Base-by-base conservation (phyloP, 2,113 vertebrate species). In the Oncorhynchus nerka region DNA sequence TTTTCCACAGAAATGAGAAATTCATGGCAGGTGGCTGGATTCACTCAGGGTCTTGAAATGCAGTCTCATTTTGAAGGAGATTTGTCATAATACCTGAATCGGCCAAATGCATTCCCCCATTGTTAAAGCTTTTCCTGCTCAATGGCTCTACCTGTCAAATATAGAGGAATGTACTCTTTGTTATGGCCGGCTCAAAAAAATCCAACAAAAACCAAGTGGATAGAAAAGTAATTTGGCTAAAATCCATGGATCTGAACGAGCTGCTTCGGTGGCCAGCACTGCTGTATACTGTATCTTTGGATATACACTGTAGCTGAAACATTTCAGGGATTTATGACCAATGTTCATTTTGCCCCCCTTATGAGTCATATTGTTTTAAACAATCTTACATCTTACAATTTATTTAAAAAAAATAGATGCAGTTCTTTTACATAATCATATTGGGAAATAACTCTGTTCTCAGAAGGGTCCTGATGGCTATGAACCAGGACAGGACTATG, bases 51-150 rank as follows among this genome's bases (percentile, higher is more conserved):
- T 73, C 83, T 75, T 75, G 39, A 45, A 77, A 86, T 78, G 9
- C 70, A 70, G 80, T 89, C 86, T 86, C 83, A 85, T 90, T 90
- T 72, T 86, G 79, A 87, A 83, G 88, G 82, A 89, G 82, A 90
- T 91, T 91, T 90, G 90, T 91, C 89, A 91, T 90, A 90, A 91
- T 90, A 90, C 79, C 72, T 16, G 67, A 79, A 79, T 72, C 49
- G 81, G 81, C 83, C 86, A 85, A 82, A 86, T 82, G 80, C 80
- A 77, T 83, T 78, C 81, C 84, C 68, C 81, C 57, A 59, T 79
- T 49, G 78, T 65, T 61, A 86, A 71, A 84, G 84, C 87, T 81
- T 83, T 83, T 79, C 81, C 81, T 80, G 64, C 81, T 88, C 87
- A 86, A 80, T 82, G 89, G 90, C 87, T 87, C 89, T 82, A 78